A percentile compares a stretch with the other conserved stretches of the same genome.
These are phyloP conservation scores for Bufotes viridis DNA, from an alignment of 2,797 vertebrate genomes.

Conservation along the genomic window DNA sequence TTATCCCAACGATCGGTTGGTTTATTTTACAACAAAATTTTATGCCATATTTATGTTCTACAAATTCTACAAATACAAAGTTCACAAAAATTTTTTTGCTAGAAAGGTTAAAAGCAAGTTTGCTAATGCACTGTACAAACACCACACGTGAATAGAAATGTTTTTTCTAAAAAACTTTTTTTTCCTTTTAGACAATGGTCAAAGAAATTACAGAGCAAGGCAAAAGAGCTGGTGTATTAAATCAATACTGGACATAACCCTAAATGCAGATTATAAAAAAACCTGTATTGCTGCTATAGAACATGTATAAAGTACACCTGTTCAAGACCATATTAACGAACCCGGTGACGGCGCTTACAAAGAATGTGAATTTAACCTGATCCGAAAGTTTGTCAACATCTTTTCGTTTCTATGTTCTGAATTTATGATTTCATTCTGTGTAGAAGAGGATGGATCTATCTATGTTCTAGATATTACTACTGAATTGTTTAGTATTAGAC, in stretches of 20 bases:
- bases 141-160: neutral
- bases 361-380: neutral
- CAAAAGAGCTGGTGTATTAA: constrained; percentile 36
- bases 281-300: neutral
- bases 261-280: constrained; percentile 12
- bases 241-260: constrained; percentile 14
- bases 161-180: neutral
- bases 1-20: no score
- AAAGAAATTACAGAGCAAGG: constrained; percentile 37
- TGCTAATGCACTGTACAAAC: no score
- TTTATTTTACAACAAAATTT: no score
- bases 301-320: neutral
- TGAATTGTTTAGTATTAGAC: neutral
- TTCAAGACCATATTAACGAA: neutral
- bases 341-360: no score
- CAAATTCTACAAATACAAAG: no score
- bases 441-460: neutral
- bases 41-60: no score
- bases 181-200: constrained; percentile 32
- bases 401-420: no score
- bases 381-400: neutral
- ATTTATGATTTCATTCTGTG: neutral
- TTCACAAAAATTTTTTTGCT: no score
- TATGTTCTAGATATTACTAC: neutral
- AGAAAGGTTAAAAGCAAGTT: neutral